A percentile compares a stretch with the other conserved stretches of the same genome.
These are phyloP conservation scores for Lacerta bilineata DNA, from an alignment of 2,797 vertebrate genomes.

Conservation along the genomic window DNA sequence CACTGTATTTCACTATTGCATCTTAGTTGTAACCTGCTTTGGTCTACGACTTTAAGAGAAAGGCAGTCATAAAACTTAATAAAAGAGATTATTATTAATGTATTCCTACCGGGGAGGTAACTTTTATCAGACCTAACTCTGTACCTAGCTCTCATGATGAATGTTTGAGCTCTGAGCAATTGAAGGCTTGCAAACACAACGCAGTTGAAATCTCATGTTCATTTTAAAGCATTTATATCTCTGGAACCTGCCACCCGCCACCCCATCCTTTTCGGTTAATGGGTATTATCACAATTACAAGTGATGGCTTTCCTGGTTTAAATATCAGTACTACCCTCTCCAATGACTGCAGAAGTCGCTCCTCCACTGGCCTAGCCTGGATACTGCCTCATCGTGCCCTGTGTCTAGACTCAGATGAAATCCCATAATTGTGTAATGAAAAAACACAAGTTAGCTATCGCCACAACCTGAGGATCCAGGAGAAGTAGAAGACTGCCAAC, in stretches of 20 bases:
- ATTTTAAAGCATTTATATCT: not conserved
- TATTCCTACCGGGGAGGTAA: not conserved
- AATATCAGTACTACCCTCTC: not conserved
- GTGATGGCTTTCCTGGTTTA: not conserved
- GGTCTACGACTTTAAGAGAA: not conserved
- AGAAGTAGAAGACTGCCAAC: not conserved
- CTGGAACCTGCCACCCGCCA: not conserved
- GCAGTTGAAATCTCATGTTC: not conserved
- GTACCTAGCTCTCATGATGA: not conserved
- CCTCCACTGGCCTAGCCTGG: not conserved
- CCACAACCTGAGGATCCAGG: not conserved
- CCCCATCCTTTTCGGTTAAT: not conserved
- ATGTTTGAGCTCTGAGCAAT: not conserved
- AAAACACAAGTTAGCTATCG: not conserved
- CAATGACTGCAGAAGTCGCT: not conserved
- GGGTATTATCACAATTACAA: not conserved
- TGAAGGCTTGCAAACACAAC: not conserved
- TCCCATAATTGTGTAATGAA: too few relatives aligned
- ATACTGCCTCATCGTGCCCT: not conserved
- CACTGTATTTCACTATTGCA: too few relatives aligned
- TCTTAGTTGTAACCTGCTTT: not conserved
- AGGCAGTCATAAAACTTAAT: not conserved
- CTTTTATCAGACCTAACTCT: not conserved
- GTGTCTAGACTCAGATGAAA: not conserved
- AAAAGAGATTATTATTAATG: not conserved